Conservation (phyloP, 2,888 invertebrate genomes). For the Drosophila macrospina region DNA sequence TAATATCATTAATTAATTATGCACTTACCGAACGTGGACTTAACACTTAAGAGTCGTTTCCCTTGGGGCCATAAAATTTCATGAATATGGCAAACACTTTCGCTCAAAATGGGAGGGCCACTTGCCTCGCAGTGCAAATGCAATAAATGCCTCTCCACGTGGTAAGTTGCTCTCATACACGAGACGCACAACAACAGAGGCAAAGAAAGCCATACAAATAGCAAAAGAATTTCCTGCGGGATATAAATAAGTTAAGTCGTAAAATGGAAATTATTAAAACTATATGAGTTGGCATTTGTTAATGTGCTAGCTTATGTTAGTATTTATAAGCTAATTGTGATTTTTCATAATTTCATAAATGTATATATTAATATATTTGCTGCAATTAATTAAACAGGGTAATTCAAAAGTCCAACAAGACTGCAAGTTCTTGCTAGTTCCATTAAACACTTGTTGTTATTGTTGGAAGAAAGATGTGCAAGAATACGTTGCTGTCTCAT, state of each 20-base stretch:
- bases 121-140: slow-evolving; percentile 23
- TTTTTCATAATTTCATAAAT: too few species aligned
- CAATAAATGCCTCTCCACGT: slow-evolving; percentile 28
- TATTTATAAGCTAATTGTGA: too few species aligned
- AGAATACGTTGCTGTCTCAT: too few species aligned
- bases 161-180: background rate
- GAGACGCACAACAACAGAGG: background rate
- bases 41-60: slow-evolving; percentile 45
- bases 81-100: slow-evolving; percentile 57
- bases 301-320: too few species aligned
- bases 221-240: background rate
- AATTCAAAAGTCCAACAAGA: too few species aligned
- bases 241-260: background rate
- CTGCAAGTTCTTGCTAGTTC: too few species aligned
- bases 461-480: too few species aligned
- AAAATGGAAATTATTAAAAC: background rate
- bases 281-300: background rate
- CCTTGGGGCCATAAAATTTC: slow-evolving; percentile 54
- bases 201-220: background rate
- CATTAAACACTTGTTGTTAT: too few species aligned
- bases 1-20: slow-evolving; percentile 58
- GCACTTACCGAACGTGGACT: slow-evolving; percentile 41
- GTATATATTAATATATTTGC: too few species aligned
- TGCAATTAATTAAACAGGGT: too few species aligned
- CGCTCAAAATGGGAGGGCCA: slow-evolving; percentile 18